Evolutionary conservation across 2,113 vertebrate genomes (phyloP).

Genomic region (Peromyscus californicus): DNA sequence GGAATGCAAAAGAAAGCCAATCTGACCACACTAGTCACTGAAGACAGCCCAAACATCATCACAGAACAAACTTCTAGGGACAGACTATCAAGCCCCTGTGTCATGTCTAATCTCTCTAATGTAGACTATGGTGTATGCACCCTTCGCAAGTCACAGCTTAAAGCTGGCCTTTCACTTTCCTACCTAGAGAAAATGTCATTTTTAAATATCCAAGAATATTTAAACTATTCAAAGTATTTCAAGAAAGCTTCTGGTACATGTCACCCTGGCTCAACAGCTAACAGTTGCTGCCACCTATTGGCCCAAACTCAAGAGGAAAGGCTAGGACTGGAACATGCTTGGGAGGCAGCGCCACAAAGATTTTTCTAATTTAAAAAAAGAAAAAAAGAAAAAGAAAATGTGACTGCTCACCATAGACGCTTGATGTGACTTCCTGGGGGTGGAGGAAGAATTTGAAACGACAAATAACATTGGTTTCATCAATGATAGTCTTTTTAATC

Average conservation of each 20-base stretch:
- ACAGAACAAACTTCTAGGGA: not conserved
- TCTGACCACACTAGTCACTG: not conserved
- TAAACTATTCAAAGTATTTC: constrained; percentile 86
- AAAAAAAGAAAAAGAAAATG: not conserved
- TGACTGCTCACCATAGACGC: not conserved
- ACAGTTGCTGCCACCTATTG: constrained; percentile 85
- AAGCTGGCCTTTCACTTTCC: constrained; percentile 73
- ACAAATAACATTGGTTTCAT: constrained; percentile 3
- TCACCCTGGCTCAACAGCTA: constrained; percentile 76
- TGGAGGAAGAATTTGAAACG: not conserved
- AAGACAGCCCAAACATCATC: not conserved
- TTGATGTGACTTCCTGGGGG: not conserved
- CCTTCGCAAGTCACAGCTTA: constrained; percentile 66
- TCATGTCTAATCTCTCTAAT: constrained; percentile 47
- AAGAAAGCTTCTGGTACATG: constrained; percentile 74
- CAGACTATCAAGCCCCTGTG: not conserved
- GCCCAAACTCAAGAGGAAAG: constrained; percentile 75
- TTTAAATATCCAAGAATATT: constrained; percentile 79
- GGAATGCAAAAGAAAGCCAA: constrained; percentile 23
- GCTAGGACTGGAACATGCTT: constrained; percentile 47
- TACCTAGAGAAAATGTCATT: constrained; percentile 82
- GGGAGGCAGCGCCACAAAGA: constrained; percentile 28
- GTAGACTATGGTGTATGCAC: not conserved
- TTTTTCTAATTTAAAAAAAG: not conserved
- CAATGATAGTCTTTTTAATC: not conserved